These are phyloP conservation scores for Eunapius fragilis DNA, from an alignment of 37 sponge, comb jelly and placozoan species.

Conservation along the genomic window DNA sequence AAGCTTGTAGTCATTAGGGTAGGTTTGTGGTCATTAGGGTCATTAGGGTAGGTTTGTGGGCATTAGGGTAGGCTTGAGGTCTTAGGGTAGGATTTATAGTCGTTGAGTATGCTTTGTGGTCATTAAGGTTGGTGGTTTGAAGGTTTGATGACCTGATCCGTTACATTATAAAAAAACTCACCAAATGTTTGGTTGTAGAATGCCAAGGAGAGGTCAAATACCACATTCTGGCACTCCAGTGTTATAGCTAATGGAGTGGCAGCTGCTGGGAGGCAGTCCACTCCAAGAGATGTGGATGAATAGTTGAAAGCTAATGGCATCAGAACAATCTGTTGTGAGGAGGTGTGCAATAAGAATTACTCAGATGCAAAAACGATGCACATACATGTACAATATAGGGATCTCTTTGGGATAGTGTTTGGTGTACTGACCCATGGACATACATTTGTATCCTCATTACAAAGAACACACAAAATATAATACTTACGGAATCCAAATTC, in stretches of 20 bases:
- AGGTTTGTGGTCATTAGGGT: not conserved
- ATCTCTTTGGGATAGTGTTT: too few relatives aligned
- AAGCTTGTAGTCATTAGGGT: not conserved
- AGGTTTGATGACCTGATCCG: not conserved
- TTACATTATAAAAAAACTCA: conserved; percentile 2
- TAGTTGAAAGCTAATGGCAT: conserved; percentile 2
- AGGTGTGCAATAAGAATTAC: not conserved
- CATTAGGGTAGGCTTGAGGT: too few relatives aligned
- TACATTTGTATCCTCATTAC: not conserved
- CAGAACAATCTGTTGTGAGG: conserved; percentile 23
- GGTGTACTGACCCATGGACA: too few relatives aligned
- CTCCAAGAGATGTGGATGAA: not conserved
- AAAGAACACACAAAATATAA: not conserved
- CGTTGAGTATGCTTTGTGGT: conserved; percentile 2
- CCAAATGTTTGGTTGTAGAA: conserved; percentile 64
- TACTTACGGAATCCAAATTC: not conserved
- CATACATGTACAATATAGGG: too few relatives aligned
- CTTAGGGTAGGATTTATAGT: not conserved
- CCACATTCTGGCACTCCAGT: not conserved
- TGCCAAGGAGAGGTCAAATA: conserved; percentile 66
- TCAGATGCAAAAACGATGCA: not conserved
- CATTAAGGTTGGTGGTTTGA: not conserved
- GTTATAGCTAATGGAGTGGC: not conserved
- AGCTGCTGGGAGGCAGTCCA: conserved; percentile 26
- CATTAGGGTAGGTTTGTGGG: too few relatives aligned